A percentile compares a stretch with the other conserved stretches of the same genome.
Conservation (phyloP, 2,113 vertebrate species). For the Nannospalax galili region DNA sequence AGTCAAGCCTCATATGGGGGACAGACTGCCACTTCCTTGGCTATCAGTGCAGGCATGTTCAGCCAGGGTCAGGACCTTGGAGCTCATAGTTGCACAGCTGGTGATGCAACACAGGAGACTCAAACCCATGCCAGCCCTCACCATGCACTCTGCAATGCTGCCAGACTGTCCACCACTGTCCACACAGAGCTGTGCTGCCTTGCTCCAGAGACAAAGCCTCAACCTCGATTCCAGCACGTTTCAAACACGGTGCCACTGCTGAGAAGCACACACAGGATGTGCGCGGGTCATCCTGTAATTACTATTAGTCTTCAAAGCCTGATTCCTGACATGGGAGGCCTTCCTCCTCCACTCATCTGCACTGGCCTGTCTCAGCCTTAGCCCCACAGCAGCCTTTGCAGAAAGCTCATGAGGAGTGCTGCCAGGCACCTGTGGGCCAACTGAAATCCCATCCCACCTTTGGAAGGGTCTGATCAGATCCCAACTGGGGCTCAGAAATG, state of each 20-base stretch:
- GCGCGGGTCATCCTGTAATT: background rate
- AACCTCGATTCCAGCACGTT: background rate
- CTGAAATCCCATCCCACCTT: background rate
- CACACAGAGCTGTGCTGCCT: background rate
- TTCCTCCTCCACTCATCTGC: background rate
- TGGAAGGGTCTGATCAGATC: background rate
- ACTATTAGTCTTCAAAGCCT: no score
- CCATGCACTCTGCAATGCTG: background rate
- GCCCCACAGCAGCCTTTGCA: background rate
- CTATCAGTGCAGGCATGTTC: background rate
- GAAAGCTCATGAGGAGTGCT: accelerated
- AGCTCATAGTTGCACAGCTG: background rate
- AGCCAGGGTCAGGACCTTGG: accelerated
- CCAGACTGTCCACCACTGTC: background rate
- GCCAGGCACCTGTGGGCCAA: background rate
- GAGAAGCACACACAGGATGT: accelerated
- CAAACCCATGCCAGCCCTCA: background rate
- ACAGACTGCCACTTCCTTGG: background rate
- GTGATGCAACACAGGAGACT: background rate
- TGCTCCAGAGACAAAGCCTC: background rate
- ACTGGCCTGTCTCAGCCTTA: background rate
- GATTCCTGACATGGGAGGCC: background rate
- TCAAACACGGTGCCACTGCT: background rate
- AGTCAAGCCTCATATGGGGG: background rate
- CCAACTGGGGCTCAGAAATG: background rate